Evolutionary conservation across 2,888 invertebrate genomes (phyloP).

Genomic region (Panopea generosa): DNA sequence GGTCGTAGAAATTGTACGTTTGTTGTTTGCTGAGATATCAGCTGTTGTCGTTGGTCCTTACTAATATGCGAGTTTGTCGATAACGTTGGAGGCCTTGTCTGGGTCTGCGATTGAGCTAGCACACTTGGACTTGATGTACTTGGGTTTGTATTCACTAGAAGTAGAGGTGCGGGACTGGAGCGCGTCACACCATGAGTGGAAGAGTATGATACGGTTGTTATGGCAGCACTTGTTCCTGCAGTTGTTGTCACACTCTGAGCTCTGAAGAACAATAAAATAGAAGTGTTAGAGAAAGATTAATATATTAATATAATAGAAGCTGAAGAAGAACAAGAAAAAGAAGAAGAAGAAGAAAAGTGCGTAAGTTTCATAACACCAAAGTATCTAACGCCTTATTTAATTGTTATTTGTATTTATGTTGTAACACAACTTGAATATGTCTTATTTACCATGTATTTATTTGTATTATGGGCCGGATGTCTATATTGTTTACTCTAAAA

Average conservation of each 20-base stretch:
- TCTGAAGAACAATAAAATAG: conserved; percentile 35
- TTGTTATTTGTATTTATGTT: too few relatives aligned
- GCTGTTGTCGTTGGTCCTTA: background rate
- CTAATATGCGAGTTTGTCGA: background rate
- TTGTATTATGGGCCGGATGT: too few relatives aligned
- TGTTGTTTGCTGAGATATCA: too few relatives aligned
- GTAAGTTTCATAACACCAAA: too few relatives aligned
- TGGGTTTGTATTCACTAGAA: conserved; percentile 3
- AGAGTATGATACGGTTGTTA: conserved; percentile 15
- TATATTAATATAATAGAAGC: too few relatives aligned
- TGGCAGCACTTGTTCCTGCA: conserved; percentile 18
- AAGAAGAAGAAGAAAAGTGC: too few relatives aligned
- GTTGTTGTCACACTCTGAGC: conserved; percentile 41
- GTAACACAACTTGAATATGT: too few relatives aligned
- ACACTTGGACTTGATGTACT: background rate
- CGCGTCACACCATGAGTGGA: conserved; percentile 7
- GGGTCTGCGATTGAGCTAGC: background rate
- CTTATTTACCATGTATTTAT: too few relatives aligned
- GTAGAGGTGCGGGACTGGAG: conserved; percentile 37
- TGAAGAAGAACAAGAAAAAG: too few relatives aligned
- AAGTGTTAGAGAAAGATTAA: background rate
- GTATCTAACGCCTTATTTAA: too few relatives aligned
- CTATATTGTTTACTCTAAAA: too few relatives aligned
- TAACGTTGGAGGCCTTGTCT: conserved; percentile 8
- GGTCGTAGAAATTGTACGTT: background rate